These are phyloP conservation scores for Poecilia latipinna DNA, from an alignment of 2,113 vertebrate genomes.

Conservation along the genomic window DNA sequence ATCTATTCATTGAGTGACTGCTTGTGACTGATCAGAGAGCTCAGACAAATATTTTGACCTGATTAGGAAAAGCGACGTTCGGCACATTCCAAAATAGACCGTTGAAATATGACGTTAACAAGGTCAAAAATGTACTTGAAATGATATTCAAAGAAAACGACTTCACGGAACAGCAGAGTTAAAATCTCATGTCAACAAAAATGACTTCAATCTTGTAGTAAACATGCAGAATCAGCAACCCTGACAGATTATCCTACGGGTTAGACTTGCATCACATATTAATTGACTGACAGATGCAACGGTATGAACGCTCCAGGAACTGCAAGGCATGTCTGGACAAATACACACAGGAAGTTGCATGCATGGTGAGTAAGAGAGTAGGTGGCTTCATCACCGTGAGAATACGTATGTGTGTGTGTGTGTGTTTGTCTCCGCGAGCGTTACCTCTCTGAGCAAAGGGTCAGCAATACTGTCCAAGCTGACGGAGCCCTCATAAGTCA, in stretches of 20 bases:
- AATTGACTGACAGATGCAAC: constrained; percentile 59
- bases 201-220: constrained; percentile 24
- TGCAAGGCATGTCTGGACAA: constrained; percentile 49
- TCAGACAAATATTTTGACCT: constrained; percentile 60
- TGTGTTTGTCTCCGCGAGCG: constrained; percentile 41
- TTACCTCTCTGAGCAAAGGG: constrained; percentile 91
- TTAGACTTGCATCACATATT: constrained; percentile 58
- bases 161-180: constrained; percentile 24
- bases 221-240: constrained; percentile 58
- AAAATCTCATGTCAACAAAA: constrained; percentile 26
- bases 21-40: constrained; percentile 61
- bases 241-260: constrained; percentile 40
- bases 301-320: constrained; percentile 49
- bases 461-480: constrained; percentile 93
- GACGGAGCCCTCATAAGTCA: constrained; percentile 95
- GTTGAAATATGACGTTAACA: not conserved
- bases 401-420: constrained; percentile 6
- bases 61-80: constrained; percentile 6
- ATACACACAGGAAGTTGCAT: constrained; percentile 53
- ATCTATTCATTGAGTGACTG: constrained; percentile 60
- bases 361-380: constrained; percentile 7
- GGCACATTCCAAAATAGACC: constrained; percentile 1
- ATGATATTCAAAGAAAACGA: constrained; percentile 19
- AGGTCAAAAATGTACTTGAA: constrained; percentile 7
- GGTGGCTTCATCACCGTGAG: constrained; percentile 33